A percentile compares a stretch with the other conserved stretches of the same genome.
These are phyloP conservation scores for Noctua janthe DNA, from an alignment of 2,888 invertebrate genomes.

Conservation along the genomic window DNA sequence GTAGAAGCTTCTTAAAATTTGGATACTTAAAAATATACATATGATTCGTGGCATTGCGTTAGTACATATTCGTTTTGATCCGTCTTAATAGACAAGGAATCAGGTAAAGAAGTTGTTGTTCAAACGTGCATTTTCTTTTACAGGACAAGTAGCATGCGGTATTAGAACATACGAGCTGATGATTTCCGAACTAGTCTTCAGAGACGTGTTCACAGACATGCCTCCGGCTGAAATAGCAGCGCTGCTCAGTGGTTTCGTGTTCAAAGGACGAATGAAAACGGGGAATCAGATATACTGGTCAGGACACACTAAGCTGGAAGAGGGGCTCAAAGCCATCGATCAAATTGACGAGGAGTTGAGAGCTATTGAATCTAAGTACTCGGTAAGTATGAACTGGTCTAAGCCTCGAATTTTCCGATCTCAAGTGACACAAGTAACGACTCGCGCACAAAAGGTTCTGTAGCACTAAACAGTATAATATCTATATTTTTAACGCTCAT, in stretches of 20 bases:
- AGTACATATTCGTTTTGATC: not conserved
- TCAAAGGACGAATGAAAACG: conserved; percentile 94
- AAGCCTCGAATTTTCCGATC: not conserved
- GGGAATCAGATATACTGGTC: conserved; percentile 80
- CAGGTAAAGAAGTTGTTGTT: not conserved
- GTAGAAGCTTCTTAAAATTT: too few relatives aligned
- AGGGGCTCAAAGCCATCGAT: conserved; percentile 93
- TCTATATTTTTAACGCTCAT: too few relatives aligned
- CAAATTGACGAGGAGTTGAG: conserved; percentile 93
- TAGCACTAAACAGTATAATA: too few relatives aligned
- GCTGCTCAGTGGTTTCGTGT: conserved; percentile 97
- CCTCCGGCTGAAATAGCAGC: conserved; percentile 98
- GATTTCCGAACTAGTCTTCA: conserved; percentile 97
- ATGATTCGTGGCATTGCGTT: too few relatives aligned
- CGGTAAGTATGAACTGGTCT: conserved; percentile 81
- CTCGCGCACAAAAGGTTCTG: too few relatives aligned
- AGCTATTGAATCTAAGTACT: conserved; percentile 91
- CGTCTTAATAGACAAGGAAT: conserved; percentile 1
- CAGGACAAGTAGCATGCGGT: conserved; percentile 85
- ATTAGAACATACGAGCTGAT: conserved; percentile 94
- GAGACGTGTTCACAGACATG: conserved; percentile 96
- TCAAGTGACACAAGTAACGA: not conserved
- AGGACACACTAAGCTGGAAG: conserved; percentile 89
- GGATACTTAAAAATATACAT: too few relatives aligned
- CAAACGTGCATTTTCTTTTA: not conserved